phyloP scores from a whole-genome alignment of 2,888 invertebrate species.

The Agonum fuliginosum region DNA sequence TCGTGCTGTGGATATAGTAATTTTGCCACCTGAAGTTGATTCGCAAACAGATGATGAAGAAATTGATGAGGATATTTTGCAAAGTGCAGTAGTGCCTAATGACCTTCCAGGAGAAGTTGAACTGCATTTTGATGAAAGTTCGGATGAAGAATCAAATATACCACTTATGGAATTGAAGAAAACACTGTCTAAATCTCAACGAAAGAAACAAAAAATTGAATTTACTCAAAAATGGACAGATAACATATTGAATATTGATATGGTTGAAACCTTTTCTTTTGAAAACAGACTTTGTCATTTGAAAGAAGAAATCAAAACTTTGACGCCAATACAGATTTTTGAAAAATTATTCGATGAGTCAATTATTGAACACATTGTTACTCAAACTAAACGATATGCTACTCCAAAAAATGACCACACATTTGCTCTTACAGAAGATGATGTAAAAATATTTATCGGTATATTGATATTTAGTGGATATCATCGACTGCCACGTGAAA shows the following conservation, averaged over 20 bases:
- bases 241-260: constrained; percentile 17
- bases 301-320: neutral
- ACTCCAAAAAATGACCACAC: neutral
- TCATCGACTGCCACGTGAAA: constrained; percentile 64
- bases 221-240: neutral
- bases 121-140: constrained; percentile 55
- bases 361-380: neutral
- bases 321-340: neutral
- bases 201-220: constrained; percentile 16
- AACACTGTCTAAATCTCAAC: neutral
- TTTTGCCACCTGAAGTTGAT: constrained; percentile 17
- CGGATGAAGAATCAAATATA: neutral
- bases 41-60: constrained; percentile 20
- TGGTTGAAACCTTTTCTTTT: constrained; percentile 10
- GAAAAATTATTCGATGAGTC: neutral
- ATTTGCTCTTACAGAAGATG: constrained; percentile 15
- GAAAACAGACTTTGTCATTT: neutral
- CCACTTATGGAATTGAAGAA: neutral
- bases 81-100: neutral
- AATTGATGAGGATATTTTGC: neutral
- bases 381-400: neutral
- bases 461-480: constrained; percentile 62
- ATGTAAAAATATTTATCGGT: neutral
- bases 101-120: constrained; percentile 3
- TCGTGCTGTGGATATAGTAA: constrained; percentile 17